phyloP scores from a whole-genome alignment of 2,113 vertebrate species.

The Saccopteryx bilineata region DNA sequence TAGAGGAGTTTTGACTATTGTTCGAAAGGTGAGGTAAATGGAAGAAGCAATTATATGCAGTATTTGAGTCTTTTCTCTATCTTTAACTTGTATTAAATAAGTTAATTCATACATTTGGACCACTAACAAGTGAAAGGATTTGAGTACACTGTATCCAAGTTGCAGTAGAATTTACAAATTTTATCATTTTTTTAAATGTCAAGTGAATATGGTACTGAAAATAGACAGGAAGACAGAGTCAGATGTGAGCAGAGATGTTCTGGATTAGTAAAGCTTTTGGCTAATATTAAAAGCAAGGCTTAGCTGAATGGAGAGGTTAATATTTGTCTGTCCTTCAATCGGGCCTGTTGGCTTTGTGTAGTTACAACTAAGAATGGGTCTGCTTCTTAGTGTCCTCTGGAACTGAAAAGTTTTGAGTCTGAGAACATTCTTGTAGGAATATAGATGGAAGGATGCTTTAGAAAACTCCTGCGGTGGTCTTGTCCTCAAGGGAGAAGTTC shows the following conservation, averaged over 20 bases:
- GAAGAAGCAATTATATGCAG: neutral
- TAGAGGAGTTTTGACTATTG: neutral
- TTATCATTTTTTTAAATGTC: neutral
- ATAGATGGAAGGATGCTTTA: neutral
- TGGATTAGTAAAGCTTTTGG: neutral
- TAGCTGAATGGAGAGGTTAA: neutral
- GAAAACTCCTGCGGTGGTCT: neutral
- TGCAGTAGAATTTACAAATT: neutral
- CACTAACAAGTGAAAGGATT: neutral
- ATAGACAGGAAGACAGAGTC: neutral
- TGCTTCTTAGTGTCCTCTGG: rapidly evolving
- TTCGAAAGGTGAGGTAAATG: neutral
- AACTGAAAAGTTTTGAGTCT: neutral
- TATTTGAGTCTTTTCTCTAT: neutral
- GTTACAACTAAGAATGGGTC: rapidly evolving
- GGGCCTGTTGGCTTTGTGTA: rapidly evolving
- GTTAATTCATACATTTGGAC: neutral
- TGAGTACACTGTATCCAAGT: neutral
- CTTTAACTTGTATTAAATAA: neutral
- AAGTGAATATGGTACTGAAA: neutral
- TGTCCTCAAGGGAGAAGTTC: neutral
- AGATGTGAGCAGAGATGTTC: neutral
- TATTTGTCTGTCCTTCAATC: rapidly evolving
- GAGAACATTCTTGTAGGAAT: neutral
- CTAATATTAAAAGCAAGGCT: neutral